Conservation (phyloP, 2,797 vertebrate species). For the Hydrophis major region DNA sequence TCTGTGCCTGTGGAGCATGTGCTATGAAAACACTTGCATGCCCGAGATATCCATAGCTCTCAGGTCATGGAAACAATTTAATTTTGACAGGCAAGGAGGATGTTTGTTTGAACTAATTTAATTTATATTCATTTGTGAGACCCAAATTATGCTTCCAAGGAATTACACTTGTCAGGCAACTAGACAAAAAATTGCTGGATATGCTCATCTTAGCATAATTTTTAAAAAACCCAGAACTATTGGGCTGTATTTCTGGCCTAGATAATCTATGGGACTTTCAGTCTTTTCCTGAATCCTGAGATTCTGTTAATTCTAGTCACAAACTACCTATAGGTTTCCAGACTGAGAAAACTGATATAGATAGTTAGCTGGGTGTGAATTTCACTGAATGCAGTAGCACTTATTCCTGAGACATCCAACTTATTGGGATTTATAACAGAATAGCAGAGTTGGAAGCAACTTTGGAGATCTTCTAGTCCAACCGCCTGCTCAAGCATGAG, state of each 20-base stretch:
- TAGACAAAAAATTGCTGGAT: slow-evolving; percentile 44
- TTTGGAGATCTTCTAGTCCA: not conserved
- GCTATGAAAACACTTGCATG: slow-evolving; percentile 31
- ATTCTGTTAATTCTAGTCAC: not conserved
- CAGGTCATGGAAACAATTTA: slow-evolving; percentile 60
- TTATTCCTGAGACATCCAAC: not conserved
- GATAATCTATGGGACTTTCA: not conserved
- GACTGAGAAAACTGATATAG: not conserved
- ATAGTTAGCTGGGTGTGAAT: not conserved
- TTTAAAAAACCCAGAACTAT: not conserved
- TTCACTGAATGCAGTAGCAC: not conserved
- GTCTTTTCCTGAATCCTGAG: not conserved
- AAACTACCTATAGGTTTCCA: not conserved
- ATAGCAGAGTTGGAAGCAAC: not conserved
- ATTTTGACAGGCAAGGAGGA: slow-evolving; percentile 61
- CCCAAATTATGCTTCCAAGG: slow-evolving; percentile 54
- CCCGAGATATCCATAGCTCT: slow-evolving; percentile 56
- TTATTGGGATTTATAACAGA: not conserved
- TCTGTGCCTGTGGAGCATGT: slow-evolving; percentile 45
- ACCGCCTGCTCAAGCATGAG: not conserved
- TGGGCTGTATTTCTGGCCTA: not conserved
- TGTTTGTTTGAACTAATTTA: slow-evolving; percentile 57
- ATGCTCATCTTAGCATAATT: slow-evolving; percentile 18
- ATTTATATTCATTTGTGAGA: slow-evolving; percentile 56
- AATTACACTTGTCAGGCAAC: slow-evolving; percentile 46